These are phyloP conservation scores for Pachymerium ferrugineum DNA, from an alignment of 2,888 invertebrate species.

Conservation along the genomic window DNA sequence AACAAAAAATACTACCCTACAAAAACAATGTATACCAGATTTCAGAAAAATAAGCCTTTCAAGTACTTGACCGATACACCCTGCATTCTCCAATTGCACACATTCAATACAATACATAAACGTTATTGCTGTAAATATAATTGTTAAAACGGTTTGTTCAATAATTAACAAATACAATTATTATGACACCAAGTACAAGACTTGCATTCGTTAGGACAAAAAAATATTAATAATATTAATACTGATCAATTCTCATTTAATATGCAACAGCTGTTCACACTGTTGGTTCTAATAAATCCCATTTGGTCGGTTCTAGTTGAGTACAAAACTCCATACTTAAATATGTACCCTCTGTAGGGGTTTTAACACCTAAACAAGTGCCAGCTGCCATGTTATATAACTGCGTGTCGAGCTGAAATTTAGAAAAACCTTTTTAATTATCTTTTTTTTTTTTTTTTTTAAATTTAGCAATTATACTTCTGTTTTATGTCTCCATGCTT, in stretches of 20 bases:
- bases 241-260: slow-evolving; percentile 9
- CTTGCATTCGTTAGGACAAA: not conserved
- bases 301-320: slow-evolving; percentile 51
- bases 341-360: slow-evolving; percentile 48
- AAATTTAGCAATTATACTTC: slow-evolving; percentile 55
- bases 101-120: too few species aligned
- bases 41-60: not conserved
- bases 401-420: slow-evolving; percentile 54
- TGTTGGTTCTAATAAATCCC: slow-evolving; percentile 52
- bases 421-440: not conserved
- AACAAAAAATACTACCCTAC: not conserved
- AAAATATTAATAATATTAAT: not conserved
- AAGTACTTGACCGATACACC: slow-evolving; percentile 1
- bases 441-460: not conserved
- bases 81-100: slow-evolving; percentile 5
- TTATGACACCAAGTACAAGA: slow-evolving; percentile 2
- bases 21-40: not conserved
- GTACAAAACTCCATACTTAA: slow-evolving; percentile 60
- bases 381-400: slow-evolving; percentile 82
- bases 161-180: not conserved
- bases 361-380: slow-evolving; percentile 64
- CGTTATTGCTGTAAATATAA: not conserved
- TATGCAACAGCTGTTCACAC: not conserved
- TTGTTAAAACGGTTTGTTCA: not conserved
- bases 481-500: slow-evolving; percentile 82